phyloP scores from a whole-genome alignment of 1,140 invertebrate genomes.

The Drosophila arawakana region DNA sequence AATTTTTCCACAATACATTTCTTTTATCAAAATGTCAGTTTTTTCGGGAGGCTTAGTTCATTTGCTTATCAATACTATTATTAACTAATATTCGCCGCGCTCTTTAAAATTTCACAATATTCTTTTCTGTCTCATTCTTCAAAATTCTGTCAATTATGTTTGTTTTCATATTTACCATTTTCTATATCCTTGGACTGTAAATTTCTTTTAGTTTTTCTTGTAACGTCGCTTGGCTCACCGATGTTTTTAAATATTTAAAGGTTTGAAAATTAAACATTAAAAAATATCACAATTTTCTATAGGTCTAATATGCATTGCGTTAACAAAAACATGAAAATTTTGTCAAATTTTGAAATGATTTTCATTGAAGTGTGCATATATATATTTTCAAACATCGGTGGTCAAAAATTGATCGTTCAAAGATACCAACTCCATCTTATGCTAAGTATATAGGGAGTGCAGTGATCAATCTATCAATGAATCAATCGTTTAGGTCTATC shows the following conservation, averaged over 20 bases:
- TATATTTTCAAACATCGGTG: conserved; percentile 1
- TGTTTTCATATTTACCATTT: not conserved
- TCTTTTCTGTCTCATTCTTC: not conserved
- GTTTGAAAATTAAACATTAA: conserved; percentile 21
- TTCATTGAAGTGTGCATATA: not conserved
- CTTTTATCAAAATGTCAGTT: conserved; percentile 43
- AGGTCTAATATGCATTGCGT: conserved; percentile 24
- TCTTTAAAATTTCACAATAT: conserved; percentile 23
- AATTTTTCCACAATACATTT: conserved; percentile 22
- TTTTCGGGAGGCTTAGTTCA: conserved; percentile 13
- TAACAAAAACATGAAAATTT: conserved; percentile 14
- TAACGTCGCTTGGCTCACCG: not conserved
- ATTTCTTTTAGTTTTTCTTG: not conserved
- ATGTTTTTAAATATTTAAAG: conserved; percentile 10
- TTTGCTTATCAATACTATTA: conserved; percentile 14
- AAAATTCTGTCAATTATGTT: not conserved
- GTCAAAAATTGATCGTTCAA: not conserved
- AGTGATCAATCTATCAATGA: conserved; percentile 30
- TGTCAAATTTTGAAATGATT: conserved; percentile 1
- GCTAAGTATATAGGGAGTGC: conserved; percentile 34
- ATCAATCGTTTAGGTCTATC: not conserved
- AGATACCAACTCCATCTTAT: conserved; percentile 1
- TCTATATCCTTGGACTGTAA: conserved; percentile 3
- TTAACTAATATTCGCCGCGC: conserved; percentile 31
- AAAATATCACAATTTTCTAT: conserved; percentile 43